phyloP scores from a whole-genome alignment of 2,113 vertebrate genomes.

The Phylloscopus trochiloides region DNA sequence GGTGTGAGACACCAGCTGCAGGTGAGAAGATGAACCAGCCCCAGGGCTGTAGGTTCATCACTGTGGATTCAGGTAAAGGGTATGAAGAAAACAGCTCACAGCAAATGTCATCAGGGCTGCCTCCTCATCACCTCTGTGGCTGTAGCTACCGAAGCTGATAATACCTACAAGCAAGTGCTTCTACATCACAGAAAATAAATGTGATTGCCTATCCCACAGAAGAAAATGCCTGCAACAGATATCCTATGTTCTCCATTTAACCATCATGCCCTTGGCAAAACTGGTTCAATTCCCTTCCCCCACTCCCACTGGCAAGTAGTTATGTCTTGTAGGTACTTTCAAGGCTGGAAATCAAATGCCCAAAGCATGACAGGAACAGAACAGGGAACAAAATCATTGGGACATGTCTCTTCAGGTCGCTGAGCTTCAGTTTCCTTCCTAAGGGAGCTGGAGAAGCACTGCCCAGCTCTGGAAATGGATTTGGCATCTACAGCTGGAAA shows the following conservation, averaged over 20 bases:
- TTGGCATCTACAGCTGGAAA: constrained; percentile 61
- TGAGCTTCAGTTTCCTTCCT: constrained; percentile 50
- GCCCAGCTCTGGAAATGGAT: constrained; percentile 44
- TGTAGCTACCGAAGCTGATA: background rate
- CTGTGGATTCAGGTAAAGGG: background rate
- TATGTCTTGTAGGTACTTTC: constrained; percentile 26
- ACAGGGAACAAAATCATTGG: constrained; percentile 20
- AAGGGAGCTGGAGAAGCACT: background rate
- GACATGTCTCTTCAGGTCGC: constrained; percentile 53
- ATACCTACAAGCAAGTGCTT: background rate
- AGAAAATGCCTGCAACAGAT: background rate
- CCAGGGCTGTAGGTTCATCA: background rate
- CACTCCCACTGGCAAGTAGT: background rate
- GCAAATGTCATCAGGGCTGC: background rate
- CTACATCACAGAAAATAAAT: background rate
- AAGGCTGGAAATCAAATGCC: constrained; percentile 33
- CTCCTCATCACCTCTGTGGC: background rate
- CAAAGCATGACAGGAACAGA: constrained; percentile 19
- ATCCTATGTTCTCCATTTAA: constrained; percentile 30
- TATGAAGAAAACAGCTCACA: background rate
- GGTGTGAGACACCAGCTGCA: background rate
- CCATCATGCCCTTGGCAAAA: constrained; percentile 31
- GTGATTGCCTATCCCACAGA: background rate
- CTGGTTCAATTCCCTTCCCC: background rate
- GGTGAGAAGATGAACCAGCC: background rate